Base-by-base conservation (phyloP, 2,113 vertebrate genomes). In the Odontesthes bonariensis region DNA sequence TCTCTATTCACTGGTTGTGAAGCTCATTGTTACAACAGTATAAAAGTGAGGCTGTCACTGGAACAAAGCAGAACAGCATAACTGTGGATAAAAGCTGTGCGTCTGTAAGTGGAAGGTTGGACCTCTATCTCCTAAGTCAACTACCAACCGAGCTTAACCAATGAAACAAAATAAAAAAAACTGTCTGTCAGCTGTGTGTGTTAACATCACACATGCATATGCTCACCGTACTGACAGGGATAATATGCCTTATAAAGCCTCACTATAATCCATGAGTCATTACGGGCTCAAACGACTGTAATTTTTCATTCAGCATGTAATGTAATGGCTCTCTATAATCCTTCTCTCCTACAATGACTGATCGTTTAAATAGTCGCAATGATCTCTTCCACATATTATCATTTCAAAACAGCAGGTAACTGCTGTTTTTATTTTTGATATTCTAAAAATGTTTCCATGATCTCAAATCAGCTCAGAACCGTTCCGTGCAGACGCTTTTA, bases 351-450 rank as follows among this genome's bases (percentile, higher is more conserved):
- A 57, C 70, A 83, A 76, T 79, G 64, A 67, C 22, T n/a, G 59
- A 79, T 82, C 63, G 76, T 73, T 77, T 71, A 73, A 77, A 88
- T 42, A 69, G 42, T 52, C 38, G 68, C 6, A 6, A 77, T 80
- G 77, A 75, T 70, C 20, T 20, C 8, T 5, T 46, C 68, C 40
- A 19, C 40, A 62, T 75, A 65, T 88, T 86, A 86, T 86, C 75
- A 55, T 66, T 67, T 59, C 82, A 76, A 60, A 78, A 77, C 76
- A 81, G 75, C 76, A 84, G 76, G 80, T 84, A 74, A 57, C 58
- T 33, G 40, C 64, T 47, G 46, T 75, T 73, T 42, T 73, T 74
- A 54, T 73, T 32, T 73, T 17, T 71, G 42, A 68, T 69, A 63
- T 71, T 59, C 51, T 82, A 72, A 71, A 62, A 42, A 20, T 27